Conservation (phyloP, 2,888 invertebrate species). For the Caradrina clavipalpis region DNA sequence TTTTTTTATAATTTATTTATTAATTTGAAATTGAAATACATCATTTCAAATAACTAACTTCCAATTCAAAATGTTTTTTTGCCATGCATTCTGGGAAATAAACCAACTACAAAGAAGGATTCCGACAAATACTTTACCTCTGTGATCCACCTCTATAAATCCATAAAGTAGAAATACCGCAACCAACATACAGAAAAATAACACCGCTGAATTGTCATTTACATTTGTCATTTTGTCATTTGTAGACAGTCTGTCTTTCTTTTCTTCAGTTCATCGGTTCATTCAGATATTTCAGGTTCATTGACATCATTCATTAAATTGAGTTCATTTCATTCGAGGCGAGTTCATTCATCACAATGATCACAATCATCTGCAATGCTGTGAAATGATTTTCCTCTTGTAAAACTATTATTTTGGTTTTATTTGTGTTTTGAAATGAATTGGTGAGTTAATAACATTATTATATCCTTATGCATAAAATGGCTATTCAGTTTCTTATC, state of each 20-base stretch:
- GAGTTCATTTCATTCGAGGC: no score
- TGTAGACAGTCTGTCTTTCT: conserved; percentile 27
- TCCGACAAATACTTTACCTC: neutral
- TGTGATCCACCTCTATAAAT: conserved; percentile 9
- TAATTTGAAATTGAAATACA: no score
- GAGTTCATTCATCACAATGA: conserved; percentile 49
- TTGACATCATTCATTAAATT: no score
- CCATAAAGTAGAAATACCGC: conserved; percentile 15
- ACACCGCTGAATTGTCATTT: conserved; percentile 21
- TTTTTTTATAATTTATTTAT: no score
- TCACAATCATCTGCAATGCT: conserved; percentile 66
- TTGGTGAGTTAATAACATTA: conserved; percentile 28
- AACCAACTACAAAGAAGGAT: no score
- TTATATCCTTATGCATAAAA: neutral
- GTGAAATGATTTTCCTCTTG: conserved; percentile 50
- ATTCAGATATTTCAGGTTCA: neutral
- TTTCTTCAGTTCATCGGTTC: neutral
- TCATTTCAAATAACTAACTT: no score
- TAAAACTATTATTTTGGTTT: conserved; percentile 36
- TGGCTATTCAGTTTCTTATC: neutral
- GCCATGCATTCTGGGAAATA: no score
- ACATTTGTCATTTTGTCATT: no score
- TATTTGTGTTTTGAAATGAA: conserved; percentile 48
- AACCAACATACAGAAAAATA: conserved; percentile 35
- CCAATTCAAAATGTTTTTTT: no score